Percentiles rank a stretch among this genome's conserved stretches.
phyloP scores from a whole-genome alignment of 2,113 vertebrate genomes.

The Grus americana region DNA sequence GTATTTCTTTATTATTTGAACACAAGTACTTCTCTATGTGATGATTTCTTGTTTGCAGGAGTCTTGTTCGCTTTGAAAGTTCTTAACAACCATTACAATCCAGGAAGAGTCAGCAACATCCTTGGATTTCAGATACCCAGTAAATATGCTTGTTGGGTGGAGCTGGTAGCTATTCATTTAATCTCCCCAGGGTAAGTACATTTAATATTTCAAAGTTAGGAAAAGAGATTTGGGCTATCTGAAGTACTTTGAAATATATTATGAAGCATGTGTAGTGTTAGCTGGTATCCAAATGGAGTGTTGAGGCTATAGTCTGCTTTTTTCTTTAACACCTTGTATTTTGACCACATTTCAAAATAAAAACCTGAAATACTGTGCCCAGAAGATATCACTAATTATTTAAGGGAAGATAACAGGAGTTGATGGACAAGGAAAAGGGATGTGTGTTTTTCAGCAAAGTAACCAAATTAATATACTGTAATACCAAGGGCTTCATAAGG shows the following conservation, averaged over 20 bases:
- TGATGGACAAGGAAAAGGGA: neutral
- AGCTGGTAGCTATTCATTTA: constrained; percentile 90
- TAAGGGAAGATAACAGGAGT: neutral
- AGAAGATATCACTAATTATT: neutral
- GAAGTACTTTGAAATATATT: neutral
- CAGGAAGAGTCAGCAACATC: constrained; percentile 81
- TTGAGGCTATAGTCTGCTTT: neutral
- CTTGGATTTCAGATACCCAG: constrained; percentile 84
- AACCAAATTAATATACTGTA: neutral
- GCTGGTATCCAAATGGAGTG: neutral
- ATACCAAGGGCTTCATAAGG: neutral
- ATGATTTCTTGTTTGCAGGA: constrained; percentile 75
- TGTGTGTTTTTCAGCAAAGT: rapidly evolving
- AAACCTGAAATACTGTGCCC: neutral
- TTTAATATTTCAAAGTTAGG: neutral
- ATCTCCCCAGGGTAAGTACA: constrained; percentile 84
- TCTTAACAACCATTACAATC: constrained; percentile 87
- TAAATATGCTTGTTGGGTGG: constrained; percentile 89
- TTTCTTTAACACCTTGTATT: neutral
- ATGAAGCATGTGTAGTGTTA: neutral
- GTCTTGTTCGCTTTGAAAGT: constrained; percentile 96
- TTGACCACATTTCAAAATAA: neutral
- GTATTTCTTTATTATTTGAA: neutral
- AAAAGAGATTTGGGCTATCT: neutral
- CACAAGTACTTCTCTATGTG: neutral